These are phyloP conservation scores for Ictidomys tridecemlineatus DNA, from an alignment of 2,113 vertebrate genomes.

Conservation along the genomic window DNA sequence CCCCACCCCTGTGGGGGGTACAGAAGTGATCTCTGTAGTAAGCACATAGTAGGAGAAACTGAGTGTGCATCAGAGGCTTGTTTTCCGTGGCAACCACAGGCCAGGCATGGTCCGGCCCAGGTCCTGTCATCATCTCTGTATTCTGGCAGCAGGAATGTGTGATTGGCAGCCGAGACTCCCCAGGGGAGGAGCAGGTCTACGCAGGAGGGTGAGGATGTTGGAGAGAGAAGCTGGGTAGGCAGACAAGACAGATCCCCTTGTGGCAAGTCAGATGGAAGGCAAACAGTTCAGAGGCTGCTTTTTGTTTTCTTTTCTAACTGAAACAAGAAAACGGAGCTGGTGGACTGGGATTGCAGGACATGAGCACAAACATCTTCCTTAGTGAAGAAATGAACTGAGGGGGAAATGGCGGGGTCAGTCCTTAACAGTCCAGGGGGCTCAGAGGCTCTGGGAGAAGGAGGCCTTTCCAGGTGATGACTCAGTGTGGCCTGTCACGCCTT, in stretches of 20 bases:
- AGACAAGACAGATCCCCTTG: neutral
- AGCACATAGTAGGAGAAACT: neutral
- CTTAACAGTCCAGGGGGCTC: no score
- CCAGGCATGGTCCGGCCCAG: neutral
- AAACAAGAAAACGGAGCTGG: neutral
- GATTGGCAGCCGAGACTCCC: neutral
- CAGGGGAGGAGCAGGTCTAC: neutral
- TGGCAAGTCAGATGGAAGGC: neutral
- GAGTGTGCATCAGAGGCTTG: neutral
- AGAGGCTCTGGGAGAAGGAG: neutral
- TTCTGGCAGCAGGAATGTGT: neutral
- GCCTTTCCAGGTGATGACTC: slow-evolving; percentile 53
- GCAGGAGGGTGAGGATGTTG: neutral
- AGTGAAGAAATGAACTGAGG: neutral
- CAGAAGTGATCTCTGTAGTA: neutral
- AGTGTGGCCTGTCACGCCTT: neutral
- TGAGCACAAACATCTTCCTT: neutral
- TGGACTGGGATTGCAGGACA: neutral
- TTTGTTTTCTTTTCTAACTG: slow-evolving; percentile 49
- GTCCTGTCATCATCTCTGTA: neutral
- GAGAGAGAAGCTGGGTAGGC: neutral
- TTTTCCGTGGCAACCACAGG: neutral
- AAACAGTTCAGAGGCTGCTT: neutral
- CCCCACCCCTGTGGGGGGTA: neutral
- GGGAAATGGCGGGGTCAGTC: neutral